phyloP scores from a whole-genome alignment of 30 jellyfish, hydroid and myxozoan species.

The Phacellophora camtschatica region DNA sequence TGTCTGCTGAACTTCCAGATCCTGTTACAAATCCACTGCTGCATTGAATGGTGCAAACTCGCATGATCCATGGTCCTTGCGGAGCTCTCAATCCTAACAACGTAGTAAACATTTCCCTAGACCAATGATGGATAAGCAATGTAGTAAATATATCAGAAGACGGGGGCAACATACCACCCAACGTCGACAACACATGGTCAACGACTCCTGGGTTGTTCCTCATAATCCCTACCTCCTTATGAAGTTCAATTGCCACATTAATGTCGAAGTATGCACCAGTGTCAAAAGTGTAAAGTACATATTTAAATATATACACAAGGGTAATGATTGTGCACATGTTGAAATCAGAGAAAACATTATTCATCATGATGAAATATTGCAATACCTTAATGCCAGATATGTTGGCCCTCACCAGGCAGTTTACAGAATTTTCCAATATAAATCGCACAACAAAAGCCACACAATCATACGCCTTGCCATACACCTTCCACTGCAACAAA shows the following conservation, averaged over 20 bases:
- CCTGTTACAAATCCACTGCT: slow-evolving; percentile 48
- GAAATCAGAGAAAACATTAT: slow-evolving; percentile 34
- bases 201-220: slow-evolving; percentile 69
- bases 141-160: too few species aligned
- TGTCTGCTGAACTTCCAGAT: slow-evolving; percentile 77
- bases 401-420: slow-evolving; percentile 70
- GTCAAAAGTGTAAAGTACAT: slow-evolving; percentile 48
- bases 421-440: slow-evolving; percentile 4
- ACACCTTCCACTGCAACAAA: slow-evolving; percentile 63
- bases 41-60: slow-evolving; percentile 1
- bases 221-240: slow-evolving; percentile 48
- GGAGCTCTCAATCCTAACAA: not conserved
- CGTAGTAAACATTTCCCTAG: not conserved
- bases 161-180: not conserved
- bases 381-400: slow-evolving; percentile 32
- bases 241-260: slow-evolving; percentile 66
- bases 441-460: slow-evolving; percentile 67
- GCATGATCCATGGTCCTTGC: not conserved
- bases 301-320: slow-evolving; percentile 61
- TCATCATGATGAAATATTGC: slow-evolving; percentile 67
- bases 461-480: slow-evolving; percentile 54
- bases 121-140: too few species aligned
- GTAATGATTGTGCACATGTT: slow-evolving; percentile 51
- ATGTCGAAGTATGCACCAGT: slow-evolving; percentile 62
- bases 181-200: not conserved